Percentiles rank a stretch among this genome's conserved stretches.
These are phyloP conservation scores for Trissoscelio sp. DNA, from an alignment of 2,888 invertebrate genomes.

Conservation along the genomic window DNA sequence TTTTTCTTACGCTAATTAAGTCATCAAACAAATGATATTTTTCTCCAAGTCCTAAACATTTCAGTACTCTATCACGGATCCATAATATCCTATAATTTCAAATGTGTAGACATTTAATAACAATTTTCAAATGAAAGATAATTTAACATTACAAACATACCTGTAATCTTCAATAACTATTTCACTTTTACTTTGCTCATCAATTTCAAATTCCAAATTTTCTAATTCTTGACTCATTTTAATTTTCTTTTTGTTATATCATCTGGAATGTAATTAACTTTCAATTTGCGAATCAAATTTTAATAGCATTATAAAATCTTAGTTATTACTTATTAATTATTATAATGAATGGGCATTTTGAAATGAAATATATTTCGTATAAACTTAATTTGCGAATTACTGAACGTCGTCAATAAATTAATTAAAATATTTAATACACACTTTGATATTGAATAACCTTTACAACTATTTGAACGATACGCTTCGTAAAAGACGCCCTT, in stretches of 20 bases:
- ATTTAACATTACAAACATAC: slow-evolving; percentile 11
- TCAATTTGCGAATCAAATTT: slow-evolving; percentile 1
- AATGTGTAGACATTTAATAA: slow-evolving; percentile 4
- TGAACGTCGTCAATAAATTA: slow-evolving; percentile 1
- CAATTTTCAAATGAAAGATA: neutral
- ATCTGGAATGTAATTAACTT: slow-evolving; percentile 5
- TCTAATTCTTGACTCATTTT: slow-evolving; percentile 20
- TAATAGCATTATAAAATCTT: neutral
- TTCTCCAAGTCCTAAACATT: slow-evolving; percentile 84
- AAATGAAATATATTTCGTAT: neutral
- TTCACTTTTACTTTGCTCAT: neutral
- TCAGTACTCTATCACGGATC: slow-evolving; percentile 87
- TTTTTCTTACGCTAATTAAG: slow-evolving; percentile 77
- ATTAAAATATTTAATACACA: slow-evolving; percentile 12
- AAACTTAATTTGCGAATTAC: slow-evolving; percentile 11
- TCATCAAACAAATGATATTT: slow-evolving; percentile 77
- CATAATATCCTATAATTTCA: slow-evolving; percentile 85
- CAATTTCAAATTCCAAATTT: slow-evolving; percentile 4
- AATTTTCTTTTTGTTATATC: neutral
- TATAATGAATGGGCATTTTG: slow-evolving; percentile 3
- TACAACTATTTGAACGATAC: slow-evolving; percentile 5
- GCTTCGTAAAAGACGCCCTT: slow-evolving; percentile 10
- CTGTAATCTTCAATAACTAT: slow-evolving; percentile 30
- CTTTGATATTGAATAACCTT: slow-evolving; percentile 22
- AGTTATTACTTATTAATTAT: slow-evolving; percentile 3